A percentile compares a stretch with the other conserved stretches of the same genome.
Evolutionary conservation across 2,888 invertebrate genomes (phyloP).

Genomic region (Formica aserva): DNA sequence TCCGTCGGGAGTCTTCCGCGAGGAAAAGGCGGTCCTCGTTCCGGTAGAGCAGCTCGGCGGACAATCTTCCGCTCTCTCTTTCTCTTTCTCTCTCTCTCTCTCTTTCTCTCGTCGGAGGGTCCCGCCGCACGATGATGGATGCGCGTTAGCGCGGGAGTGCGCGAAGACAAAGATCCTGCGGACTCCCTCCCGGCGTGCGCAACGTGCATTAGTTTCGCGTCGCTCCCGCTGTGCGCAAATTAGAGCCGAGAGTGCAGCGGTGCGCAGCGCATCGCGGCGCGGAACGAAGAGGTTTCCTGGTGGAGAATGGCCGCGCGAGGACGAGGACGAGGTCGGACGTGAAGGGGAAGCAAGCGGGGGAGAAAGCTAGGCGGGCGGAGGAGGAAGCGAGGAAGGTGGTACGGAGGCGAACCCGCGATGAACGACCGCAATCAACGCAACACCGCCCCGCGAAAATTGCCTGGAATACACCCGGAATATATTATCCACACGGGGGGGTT

Average conservation of each 20-base stretch:
- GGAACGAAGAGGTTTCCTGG: slow-evolving; percentile 59
- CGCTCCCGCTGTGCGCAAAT: slow-evolving; percentile 85
- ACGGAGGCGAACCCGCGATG: slow-evolving; percentile 79
- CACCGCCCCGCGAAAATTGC: slow-evolving; percentile 83
- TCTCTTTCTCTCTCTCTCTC: not conserved
- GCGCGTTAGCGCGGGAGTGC: slow-evolving; percentile 83
- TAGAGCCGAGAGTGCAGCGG: slow-evolving; percentile 79
- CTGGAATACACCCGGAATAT: slow-evolving; percentile 81
- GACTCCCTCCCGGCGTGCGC: slow-evolving; percentile 81
- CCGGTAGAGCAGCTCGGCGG: slow-evolving; percentile 25
- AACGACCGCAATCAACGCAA: slow-evolving; percentile 84
- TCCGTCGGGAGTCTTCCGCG: slow-evolving; percentile 19
- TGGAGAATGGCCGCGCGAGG: slow-evolving; percentile 42
- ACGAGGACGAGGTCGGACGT: slow-evolving; percentile 44
- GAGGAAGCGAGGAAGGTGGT: slow-evolving; percentile 58
- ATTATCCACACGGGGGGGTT: slow-evolving; percentile 79
- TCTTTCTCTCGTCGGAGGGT: slow-evolving; percentile 61
- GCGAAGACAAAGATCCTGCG: slow-evolving; percentile 82
- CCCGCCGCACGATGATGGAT: slow-evolving; percentile 79
- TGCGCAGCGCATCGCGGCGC: slow-evolving; percentile 63
- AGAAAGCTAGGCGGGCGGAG: slow-evolving; percentile 46
- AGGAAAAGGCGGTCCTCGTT: slow-evolving; percentile 26
- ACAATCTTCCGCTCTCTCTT: slow-evolving; percentile 43
- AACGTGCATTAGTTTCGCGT: slow-evolving; percentile 83
- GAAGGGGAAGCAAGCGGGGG: not conserved